Percentiles rank a stretch among this genome's conserved stretches.
Evolutionary conservation across 2,113 vertebrate genomes (phyloP).

Genomic region (Tylochromis polylepis): DNA sequence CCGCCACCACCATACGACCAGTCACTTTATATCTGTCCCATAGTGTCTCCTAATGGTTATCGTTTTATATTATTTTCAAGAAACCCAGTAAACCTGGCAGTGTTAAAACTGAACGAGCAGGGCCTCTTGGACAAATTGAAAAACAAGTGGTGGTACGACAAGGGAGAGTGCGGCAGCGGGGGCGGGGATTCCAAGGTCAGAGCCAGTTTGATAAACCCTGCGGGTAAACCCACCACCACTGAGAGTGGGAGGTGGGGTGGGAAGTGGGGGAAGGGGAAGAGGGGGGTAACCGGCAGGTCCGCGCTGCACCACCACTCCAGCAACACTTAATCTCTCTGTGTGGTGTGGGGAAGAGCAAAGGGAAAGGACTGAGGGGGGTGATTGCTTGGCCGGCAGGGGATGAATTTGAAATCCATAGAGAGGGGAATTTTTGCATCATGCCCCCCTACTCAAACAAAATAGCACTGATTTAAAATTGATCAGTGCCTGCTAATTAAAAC

Average conservation of each 20-base stretch:
- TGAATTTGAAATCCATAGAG: constrained; percentile 2
- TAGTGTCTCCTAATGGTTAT: constrained; percentile 81
- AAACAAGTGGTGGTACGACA: constrained; percentile 99
- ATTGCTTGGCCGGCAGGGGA: not conserved
- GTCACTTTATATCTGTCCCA: constrained; percentile 53
- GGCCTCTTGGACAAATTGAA: constrained; percentile 99
- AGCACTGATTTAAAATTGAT: not conserved
- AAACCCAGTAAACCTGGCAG: constrained; percentile 99
- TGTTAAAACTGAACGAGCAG: constrained; percentile 99
- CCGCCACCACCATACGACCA: constrained; percentile 57
- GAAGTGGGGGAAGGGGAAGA: not conserved
- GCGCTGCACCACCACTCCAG: constrained; percentile 58
- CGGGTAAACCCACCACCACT: constrained; percentile 79
- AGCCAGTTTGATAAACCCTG: constrained; percentile 92
- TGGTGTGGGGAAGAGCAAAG: not conserved
- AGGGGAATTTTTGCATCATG: not conserved
- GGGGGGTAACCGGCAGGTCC: constrained; percentile 89
- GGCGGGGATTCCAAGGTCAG: constrained; percentile 99
- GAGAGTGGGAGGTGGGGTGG: constrained; percentile 74
- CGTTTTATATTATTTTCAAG: constrained; percentile 85
- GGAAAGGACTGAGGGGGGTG: not conserved
- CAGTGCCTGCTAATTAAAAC: constrained; percentile 3
- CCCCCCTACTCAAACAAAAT: not conserved
- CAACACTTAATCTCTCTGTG: constrained; percentile 36
- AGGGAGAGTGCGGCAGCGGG: constrained; percentile 99